Evolutionary conservation across 2,888 invertebrate genomes (phyloP).

Genomic region (Opisthograptis luteolata): DNA sequence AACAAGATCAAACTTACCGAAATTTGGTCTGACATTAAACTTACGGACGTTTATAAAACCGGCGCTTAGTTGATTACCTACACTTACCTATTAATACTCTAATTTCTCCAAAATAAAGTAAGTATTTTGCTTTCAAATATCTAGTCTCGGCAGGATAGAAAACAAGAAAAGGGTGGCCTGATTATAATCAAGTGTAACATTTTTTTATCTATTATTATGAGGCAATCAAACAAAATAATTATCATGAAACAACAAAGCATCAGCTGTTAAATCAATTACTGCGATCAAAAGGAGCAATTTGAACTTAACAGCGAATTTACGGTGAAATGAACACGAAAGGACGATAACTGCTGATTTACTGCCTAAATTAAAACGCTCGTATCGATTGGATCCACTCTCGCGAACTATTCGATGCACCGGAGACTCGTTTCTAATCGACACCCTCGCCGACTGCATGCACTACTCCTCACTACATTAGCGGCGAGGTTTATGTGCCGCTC

Average conservation of each 20-base stretch:
- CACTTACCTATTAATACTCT: too few relatives aligned
- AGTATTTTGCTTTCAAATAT: too few relatives aligned
- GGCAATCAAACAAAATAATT: too few relatives aligned
- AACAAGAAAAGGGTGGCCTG: too few relatives aligned
- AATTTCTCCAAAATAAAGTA: too few relatives aligned
- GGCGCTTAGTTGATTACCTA: too few relatives aligned
- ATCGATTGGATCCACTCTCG: conserved; percentile 39
- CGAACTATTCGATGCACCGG: conserved; percentile 44
- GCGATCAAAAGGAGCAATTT: conserved; percentile 2
- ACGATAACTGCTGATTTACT: conserved; percentile 25
- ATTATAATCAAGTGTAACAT: too few relatives aligned
- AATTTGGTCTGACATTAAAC: too few relatives aligned
- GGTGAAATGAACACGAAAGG: conserved; percentile 17
- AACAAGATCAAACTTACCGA: too few relatives aligned
- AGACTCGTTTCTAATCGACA: conserved; percentile 34
- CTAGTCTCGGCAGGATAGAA: too few relatives aligned
- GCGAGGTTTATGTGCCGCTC: conserved; percentile 35
- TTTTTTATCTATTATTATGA: too few relatives aligned
- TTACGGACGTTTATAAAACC: too few relatives aligned
- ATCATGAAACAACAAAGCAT: neutral
- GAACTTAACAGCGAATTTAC: conserved; percentile 3
- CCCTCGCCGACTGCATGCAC: conserved; percentile 14
- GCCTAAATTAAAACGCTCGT: conserved; percentile 29
- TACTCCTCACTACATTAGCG: conserved; percentile 38
- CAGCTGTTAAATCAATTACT: neutral